These are phyloP conservation scores for Cirrhinus molitorella DNA, from an alignment of 2,797 vertebrate genomes.

Conservation along the genomic window DNA sequence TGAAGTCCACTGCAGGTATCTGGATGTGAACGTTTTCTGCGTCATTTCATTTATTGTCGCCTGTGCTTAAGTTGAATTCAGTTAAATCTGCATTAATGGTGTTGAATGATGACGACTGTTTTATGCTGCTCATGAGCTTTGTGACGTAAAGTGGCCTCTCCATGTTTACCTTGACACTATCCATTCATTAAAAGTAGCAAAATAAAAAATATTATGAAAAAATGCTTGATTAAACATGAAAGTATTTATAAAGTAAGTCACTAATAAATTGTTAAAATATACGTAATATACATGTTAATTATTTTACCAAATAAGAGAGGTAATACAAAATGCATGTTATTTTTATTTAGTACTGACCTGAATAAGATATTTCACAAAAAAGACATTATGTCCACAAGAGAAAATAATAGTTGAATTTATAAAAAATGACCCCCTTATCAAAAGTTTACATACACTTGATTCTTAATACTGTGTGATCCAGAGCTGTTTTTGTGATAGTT, in stretches of 20 bases:
- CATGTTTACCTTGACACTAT: neutral
- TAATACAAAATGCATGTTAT: too few relatives aligned
- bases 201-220: neutral
- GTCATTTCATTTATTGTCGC: neutral
- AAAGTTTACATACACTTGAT: too few relatives aligned
- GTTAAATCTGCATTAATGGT: constrained; percentile 17
- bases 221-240: neutral
- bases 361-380: too few relatives aligned
- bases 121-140: constrained; percentile 10
- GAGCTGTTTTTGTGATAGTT: too few relatives aligned
- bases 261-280: too few relatives aligned
- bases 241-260: neutral
- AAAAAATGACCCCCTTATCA: too few relatives aligned
- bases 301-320: too few relatives aligned
- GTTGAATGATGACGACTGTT: neutral
- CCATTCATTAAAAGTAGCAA: neutral
- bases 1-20: constrained; percentile 79
- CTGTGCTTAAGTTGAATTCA: constrained; percentile 11
- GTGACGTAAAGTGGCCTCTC: neutral
- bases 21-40: constrained; percentile 62
- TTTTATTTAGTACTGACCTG: too few relatives aligned
- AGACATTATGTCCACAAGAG: too few relatives aligned
- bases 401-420: too few relatives aligned
- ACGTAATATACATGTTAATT: too few relatives aligned
- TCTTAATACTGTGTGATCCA: too few relatives aligned